These are phyloP conservation scores for Hyla sarda DNA, from an alignment of 2,113 vertebrate genomes.

Conservation along the genomic window DNA sequence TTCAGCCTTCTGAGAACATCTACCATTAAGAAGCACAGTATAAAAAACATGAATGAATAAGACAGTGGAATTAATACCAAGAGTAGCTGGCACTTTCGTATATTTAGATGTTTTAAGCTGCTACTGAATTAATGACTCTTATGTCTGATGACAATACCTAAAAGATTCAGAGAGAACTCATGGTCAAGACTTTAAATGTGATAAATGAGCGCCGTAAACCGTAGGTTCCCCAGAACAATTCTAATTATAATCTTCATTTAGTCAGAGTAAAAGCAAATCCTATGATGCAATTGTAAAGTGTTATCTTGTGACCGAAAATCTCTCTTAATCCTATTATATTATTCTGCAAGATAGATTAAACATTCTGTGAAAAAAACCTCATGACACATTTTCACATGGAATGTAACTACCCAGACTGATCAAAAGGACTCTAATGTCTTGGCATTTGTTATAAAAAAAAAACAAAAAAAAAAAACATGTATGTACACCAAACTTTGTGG, in stretches of 20 bases:
- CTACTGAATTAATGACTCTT: neutral
- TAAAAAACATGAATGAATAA: neutral
- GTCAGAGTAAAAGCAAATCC: conserved; percentile 34
- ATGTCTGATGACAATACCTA: neutral
- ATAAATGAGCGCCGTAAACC: neutral
- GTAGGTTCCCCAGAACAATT: neutral
- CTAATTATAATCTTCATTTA: conserved; percentile 33
- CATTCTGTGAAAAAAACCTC: conserved; percentile 10
- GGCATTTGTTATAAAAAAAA: neutral
- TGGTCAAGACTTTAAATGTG: neutral
- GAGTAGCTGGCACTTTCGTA: neutral
- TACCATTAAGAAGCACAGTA: neutral
- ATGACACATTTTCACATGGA: conserved; percentile 45
- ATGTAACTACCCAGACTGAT: conserved; percentile 1
- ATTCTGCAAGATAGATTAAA: conserved; percentile 16
- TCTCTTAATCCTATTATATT: conserved; percentile 42
- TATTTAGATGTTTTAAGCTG: neutral
- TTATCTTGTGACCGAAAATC: conserved; percentile 49
- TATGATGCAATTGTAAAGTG: conserved; percentile 30
- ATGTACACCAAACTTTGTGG: neutral
- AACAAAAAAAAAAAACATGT: no score
- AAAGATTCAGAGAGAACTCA: neutral
- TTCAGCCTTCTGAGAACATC: neutral
- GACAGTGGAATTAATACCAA: neutral
- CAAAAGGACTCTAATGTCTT: neutral